A percentile compares a stretch with the other conserved stretches of the same genome.
Conservation (phyloP, 2,888 invertebrate genomes). For the Nephrotoma guestfalica region DNA sequence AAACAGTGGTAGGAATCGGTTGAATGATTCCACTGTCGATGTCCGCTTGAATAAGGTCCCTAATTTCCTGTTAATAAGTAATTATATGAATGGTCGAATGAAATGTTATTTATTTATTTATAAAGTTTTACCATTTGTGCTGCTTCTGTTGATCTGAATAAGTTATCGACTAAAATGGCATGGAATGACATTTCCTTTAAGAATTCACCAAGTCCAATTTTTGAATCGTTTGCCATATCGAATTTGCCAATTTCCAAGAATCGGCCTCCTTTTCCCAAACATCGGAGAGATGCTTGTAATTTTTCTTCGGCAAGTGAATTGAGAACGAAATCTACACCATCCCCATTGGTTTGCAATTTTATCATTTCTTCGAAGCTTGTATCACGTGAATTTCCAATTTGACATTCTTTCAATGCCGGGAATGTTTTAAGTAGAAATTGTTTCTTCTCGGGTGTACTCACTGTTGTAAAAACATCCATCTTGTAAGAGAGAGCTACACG, state of each 20-base stretch:
- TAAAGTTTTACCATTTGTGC: neutral
- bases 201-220: conserved; percentile 48
- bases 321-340: conserved; percentile 82
- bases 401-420: conserved; percentile 36
- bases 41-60: conserved; percentile 43
- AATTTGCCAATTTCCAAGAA: conserved; percentile 81
- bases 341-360: conserved; percentile 60
- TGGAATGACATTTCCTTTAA: conserved; percentile 60
- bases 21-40: conserved; percentile 48
- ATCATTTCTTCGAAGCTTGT: conserved; percentile 78
- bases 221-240: conserved; percentile 54
- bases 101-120: conserved; percentile 3
- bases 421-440: conserved; percentile 42
- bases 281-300: conserved; percentile 52
- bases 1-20: conserved; percentile 51
- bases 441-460: conserved; percentile 47
- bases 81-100: neutral
- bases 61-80: conserved; percentile 26
- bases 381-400: conserved; percentile 81
- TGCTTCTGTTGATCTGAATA: conserved; percentile 36
- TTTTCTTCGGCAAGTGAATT: conserved; percentile 91
- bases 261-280: conserved; percentile 43
- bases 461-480: conserved; percentile 55
- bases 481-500: conserved; percentile 47
- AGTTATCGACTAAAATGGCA: conserved; percentile 59